Conservation (phyloP, 53 echinoderm and acorn worm genomes). For the Luidia sarsii region DNA sequence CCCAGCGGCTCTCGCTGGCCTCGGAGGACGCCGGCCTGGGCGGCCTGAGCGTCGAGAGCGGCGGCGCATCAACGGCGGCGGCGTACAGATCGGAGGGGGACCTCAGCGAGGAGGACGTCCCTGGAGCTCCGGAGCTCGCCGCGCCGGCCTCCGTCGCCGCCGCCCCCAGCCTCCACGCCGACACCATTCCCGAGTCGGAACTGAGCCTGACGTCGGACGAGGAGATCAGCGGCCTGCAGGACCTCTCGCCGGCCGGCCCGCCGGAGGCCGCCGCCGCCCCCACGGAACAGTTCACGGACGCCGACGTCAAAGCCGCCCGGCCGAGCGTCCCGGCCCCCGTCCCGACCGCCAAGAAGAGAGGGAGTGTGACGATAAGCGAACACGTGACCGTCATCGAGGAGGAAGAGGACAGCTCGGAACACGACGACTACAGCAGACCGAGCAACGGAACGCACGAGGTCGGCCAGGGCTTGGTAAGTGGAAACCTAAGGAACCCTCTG, state of each 20-base stretch:
- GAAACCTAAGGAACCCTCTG: background rate
- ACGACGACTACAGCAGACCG: slow-evolving; percentile 39
- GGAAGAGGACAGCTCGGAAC: slow-evolving; percentile 41
- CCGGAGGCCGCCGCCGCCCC: background rate
- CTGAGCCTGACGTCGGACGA: slow-evolving; percentile 4
- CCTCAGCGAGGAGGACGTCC: slow-evolving; percentile 57
- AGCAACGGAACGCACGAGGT: slow-evolving; percentile 18
- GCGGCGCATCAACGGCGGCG: slow-evolving; percentile 27
- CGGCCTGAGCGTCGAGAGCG: slow-evolving; percentile 37
- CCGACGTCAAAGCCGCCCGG: slow-evolving; percentile 30
- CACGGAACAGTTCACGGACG: slow-evolving; percentile 62
- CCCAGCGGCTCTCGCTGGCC: slow-evolving; percentile 36
- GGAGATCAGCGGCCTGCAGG: background rate
- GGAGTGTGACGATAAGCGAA: slow-evolving; percentile 86
- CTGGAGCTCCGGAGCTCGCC: background rate
- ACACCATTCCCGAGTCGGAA: slow-evolving; percentile 24
- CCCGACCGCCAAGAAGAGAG: slow-evolving; percentile 65
- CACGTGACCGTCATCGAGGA: slow-evolving; percentile 88
- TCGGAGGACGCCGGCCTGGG: too few species aligned
- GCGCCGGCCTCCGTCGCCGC: background rate
- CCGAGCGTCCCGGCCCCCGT: slow-evolving; percentile 10
- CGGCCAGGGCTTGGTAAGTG: slow-evolving; percentile 71
- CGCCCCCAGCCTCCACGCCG: background rate
- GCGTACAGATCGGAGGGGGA: slow-evolving; percentile 31
- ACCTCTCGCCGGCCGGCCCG: background rate